Base-by-base conservation (phyloP, 2,888 invertebrate species). In the Zele albiditarsus region DNA sequence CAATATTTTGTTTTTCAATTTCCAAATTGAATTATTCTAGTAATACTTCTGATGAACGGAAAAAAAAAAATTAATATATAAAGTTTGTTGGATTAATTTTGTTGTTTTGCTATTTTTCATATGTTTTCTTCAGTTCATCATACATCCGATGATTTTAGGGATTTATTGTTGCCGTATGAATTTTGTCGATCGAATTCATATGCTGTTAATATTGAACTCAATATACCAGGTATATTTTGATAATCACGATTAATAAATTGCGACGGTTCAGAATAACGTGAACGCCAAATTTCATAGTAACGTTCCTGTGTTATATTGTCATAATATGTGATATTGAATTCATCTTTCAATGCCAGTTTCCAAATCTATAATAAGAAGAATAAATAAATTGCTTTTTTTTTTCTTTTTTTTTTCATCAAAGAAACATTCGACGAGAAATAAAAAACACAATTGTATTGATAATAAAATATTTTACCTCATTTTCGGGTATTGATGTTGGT, bases 241-340 rank as follows among this genome's bases (percentile, higher is more conserved):
- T 82, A 80, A 78, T 82, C 82, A n/a, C 71, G 80, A 4, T 75
- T 74, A 46, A 85, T 83, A 42, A 88, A 82, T 23, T 83, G 81
- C 46, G 58, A 27, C 42, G 89, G 87, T 46, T 85, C 86, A 1
- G 87, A 85, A 74, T 88, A 88, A 73, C 84, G 86, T 6, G 84
- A 80, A 23, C 85, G 82, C 91, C 91, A 92, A 73, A 91, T 84
- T 78, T 91, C 86, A 75, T 90, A 91, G 82, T 91, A 92, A 71
- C 88, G 82, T 8, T 90, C 88, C 6, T 88, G 85, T 16, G 79
- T 76, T 68, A 91, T 89, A 71, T 90, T 84, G n/a, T 79, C 79
- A 20, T 85, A 65, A 77, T 86, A 78, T 3, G 80, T 86, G 67
- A 84, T 85, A 79, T 85, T 86, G 74, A 85, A 91, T 84, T 85